phyloP scores from a whole-genome alignment of 64 coral and sea anemone species.

The Stichodactyla mertensii region DNA sequence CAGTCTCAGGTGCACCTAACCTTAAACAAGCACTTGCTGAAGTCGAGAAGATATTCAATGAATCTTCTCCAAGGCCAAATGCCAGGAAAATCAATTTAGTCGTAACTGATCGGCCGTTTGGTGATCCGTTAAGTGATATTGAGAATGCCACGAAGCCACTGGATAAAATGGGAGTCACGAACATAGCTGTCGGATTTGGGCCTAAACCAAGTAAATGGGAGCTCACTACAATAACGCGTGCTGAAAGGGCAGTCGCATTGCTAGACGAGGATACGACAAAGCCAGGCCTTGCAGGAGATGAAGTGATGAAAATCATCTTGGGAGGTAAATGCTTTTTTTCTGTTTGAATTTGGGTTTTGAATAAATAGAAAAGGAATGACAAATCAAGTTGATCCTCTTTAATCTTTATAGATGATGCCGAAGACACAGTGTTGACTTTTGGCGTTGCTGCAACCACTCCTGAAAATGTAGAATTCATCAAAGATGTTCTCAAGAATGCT shows the following conservation, averaged over 20 bases:
- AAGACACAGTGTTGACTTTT: not conserved
- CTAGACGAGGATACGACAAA: not conserved
- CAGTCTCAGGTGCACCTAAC: constrained; percentile 5
- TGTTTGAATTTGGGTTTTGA: too few species aligned
- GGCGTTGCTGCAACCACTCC: not conserved
- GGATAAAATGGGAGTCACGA: constrained; percentile 7
- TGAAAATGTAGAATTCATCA: not conserved
- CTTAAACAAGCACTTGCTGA: constrained; percentile 11
- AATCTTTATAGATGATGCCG: constrained; percentile 8
- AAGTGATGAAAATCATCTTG: constrained; percentile 21
- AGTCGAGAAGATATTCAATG: constrained; percentile 13
- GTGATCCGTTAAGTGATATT: not conserved
- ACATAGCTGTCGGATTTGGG: constrained; percentile 31
- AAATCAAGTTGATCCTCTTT: not conserved
- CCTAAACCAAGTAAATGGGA: not conserved
- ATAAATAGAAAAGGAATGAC: not conserved
- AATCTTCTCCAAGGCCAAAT: constrained; percentile 11
- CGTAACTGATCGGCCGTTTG: constrained; percentile 11
- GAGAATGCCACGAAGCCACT: not conserved
- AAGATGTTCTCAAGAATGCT: constrained; percentile 9
- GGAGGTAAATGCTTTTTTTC: not conserved
- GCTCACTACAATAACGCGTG: constrained; percentile 11
- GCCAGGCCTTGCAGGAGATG: not conserved
- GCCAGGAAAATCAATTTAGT: constrained; percentile 41
- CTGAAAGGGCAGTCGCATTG: constrained; percentile 8